These are phyloP conservation scores for Actinostola sp. DNA, from an alignment of 92 coral and sea anemone genomes.

Conservation along the genomic window DNA sequence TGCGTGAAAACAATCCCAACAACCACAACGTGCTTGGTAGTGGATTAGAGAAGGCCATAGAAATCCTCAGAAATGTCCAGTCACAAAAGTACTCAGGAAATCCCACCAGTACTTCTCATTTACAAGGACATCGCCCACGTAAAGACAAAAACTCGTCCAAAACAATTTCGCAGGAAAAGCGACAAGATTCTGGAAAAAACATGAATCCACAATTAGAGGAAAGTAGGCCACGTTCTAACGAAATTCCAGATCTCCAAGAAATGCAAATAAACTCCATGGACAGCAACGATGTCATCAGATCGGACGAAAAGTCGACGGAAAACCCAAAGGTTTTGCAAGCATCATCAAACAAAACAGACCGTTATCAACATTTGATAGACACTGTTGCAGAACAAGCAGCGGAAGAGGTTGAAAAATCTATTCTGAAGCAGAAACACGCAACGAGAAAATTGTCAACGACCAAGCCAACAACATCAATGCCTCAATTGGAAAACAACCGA, in stretches of 20 bases:
- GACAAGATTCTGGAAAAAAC: neutral
- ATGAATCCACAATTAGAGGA: conserved; percentile 6
- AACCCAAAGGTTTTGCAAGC: neutral
- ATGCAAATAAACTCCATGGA: conserved; percentile 1
- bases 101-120: neutral
- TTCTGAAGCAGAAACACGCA: neutral
- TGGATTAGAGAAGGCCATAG: conserved; percentile 26
- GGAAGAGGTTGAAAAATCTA: conserved; percentile 30
- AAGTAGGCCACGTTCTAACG: neutral
- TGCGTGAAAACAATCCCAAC: neutral
- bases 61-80: conserved; percentile 13
- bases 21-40: neutral
- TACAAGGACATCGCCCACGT: conserved; percentile 4
- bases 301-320: neutral
- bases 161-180: neutral
- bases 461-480: neutral
- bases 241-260: conserved; percentile 3
- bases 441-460: neutral
- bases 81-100: neutral
- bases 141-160: neutral
- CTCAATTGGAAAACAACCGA: neutral
- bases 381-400: conserved; percentile 42
- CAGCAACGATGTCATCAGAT: conserved; percentile 6
- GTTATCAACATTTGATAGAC: conserved; percentile 19
- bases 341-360: neutral